phyloP scores from a whole-genome alignment of 64 coral and sea anemone species.

The Stichodactyla helianthus region DNA sequence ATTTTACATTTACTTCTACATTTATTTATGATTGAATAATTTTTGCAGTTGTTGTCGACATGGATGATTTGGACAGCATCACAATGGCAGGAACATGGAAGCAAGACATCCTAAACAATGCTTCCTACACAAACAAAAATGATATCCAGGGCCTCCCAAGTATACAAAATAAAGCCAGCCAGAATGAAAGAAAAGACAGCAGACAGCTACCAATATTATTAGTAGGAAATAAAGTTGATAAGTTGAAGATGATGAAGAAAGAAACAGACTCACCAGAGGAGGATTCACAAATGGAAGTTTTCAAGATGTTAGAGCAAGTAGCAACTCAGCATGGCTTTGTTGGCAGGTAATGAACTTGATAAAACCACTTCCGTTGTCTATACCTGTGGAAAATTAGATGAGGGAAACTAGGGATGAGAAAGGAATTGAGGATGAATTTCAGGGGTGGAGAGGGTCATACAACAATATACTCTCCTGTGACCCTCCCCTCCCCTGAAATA shows the following conservation, averaged over 20 bases:
- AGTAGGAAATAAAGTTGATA: conserved; percentile 92
- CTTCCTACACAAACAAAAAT: conserved; percentile 44
- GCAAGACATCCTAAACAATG: conserved; percentile 95
- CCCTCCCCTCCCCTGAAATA: too few relatives aligned
- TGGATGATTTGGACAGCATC: conserved; percentile 87
- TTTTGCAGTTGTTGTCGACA: conserved; percentile 85
- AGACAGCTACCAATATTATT: conserved; percentile 77
- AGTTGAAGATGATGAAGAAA: conserved; percentile 22
- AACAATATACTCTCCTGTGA: too few relatives aligned
- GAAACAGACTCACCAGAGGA: neutral
- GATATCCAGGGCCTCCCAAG: conserved; percentile 13
- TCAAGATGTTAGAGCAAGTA: conserved; percentile 69
- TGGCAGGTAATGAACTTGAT: conserved; percentile 57
- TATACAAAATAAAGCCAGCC: neutral
- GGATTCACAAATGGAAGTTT: conserved; percentile 39
- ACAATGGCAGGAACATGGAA: conserved; percentile 97
- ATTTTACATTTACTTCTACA: too few relatives aligned
- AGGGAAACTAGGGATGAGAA: too few relatives aligned
- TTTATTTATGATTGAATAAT: too few relatives aligned
- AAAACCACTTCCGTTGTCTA: too few relatives aligned
- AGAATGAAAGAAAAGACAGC: conserved; percentile 12
- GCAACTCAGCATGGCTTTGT: conserved; percentile 89
- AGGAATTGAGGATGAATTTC: too few relatives aligned
- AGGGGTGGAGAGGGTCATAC: too few relatives aligned
- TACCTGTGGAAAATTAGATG: too few relatives aligned